Evolutionary conservation across 2,113 vertebrate species (phyloP), one percentile per base, ranked within the genome.

Genomic region (Chitala chitala): DNA sequence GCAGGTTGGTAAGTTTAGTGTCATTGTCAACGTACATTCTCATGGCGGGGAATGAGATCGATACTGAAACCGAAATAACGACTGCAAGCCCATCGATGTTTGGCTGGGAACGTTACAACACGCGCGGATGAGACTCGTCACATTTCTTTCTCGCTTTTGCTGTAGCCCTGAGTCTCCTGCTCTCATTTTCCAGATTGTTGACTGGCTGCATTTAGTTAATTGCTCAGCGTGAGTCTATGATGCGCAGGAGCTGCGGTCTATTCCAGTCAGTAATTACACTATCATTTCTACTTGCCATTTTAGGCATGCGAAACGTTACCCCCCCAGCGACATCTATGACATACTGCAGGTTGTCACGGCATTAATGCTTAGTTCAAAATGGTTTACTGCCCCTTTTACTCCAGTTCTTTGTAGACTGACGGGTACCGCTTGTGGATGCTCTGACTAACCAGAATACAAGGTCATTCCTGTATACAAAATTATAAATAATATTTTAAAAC

Each of bases 131-230:
- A 48, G 42, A 44, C 40, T 44, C 22, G 38, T 38, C 22, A 6
- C 42, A 8, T 15, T 42, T 42, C 22, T 42, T 71, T 42, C 31
- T 12, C 22, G 7, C 4, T 42, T 71, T 44, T 44, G 1, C 70
- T 17, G 53, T 42, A 36, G 24, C n/a, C 38, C 29, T 56, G 33
- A 54, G 22, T 26, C 24, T 40, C 54, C 5, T 10, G 31, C 36
- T 56, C 70, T 42, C 22, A 40, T 10, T 72, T 58, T 13, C 42
- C 64, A 68, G 64, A 68, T 29, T 44, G 33, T 26, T 26, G 51
- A 59, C n/a, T 42, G 40, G 8, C 15, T 46, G 40, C 71, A 72
- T 58, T 58, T 42, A 63, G 72, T 61, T 73, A 38, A 73, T 50
- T 73, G 58, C 46, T 5, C 42, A 61, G 59, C 8, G 59, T 33